These are phyloP conservation scores for Osmerus mordax DNA, from an alignment of 2,113 vertebrate species.

Conservation along the genomic window DNA sequence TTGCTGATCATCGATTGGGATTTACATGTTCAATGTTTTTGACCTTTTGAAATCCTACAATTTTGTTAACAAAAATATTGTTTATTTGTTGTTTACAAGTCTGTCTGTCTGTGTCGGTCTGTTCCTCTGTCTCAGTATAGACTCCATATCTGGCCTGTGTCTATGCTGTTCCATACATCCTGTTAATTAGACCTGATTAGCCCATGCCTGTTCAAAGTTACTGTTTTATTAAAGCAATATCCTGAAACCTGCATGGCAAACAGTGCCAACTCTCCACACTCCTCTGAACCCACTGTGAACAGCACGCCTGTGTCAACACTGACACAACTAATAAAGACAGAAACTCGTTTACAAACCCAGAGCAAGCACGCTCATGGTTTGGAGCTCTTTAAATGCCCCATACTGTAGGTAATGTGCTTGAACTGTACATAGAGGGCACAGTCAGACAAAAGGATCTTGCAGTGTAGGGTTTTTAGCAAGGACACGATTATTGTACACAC, in stretches of 20 bases:
- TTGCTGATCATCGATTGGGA: too few species aligned
- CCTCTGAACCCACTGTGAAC: constrained; percentile 13
- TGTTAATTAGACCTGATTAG: constrained; percentile 34
- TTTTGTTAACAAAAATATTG: neutral
- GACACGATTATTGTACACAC: neutral
- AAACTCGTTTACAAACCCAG: constrained; percentile 36
- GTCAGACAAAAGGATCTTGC: neutral
- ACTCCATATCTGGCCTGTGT: constrained; percentile 3
- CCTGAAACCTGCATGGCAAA: constrained; percentile 25
- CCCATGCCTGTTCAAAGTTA: constrained; percentile 42
- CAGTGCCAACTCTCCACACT: constrained; percentile 26
- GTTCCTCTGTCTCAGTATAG: constrained; percentile 6
- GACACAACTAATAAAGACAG: constrained; percentile 38
- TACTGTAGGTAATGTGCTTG: constrained; percentile 6
- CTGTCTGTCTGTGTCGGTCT: constrained; percentile 24
- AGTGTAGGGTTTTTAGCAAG: constrained; percentile 13
- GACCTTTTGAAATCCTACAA: neutral
- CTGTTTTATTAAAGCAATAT: constrained; percentile 39
- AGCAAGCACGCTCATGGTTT: constrained; percentile 25
- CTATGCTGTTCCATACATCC: neutral
- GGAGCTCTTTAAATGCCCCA: neutral
- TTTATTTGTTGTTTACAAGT: constrained; percentile 3
- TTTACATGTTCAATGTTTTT: neutral
- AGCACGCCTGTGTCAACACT: constrained; percentile 40
- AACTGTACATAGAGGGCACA: constrained; percentile 2